phyloP scores from a whole-genome alignment of 2,113 vertebrate species.

The Zosterops borbonicus region DNA sequence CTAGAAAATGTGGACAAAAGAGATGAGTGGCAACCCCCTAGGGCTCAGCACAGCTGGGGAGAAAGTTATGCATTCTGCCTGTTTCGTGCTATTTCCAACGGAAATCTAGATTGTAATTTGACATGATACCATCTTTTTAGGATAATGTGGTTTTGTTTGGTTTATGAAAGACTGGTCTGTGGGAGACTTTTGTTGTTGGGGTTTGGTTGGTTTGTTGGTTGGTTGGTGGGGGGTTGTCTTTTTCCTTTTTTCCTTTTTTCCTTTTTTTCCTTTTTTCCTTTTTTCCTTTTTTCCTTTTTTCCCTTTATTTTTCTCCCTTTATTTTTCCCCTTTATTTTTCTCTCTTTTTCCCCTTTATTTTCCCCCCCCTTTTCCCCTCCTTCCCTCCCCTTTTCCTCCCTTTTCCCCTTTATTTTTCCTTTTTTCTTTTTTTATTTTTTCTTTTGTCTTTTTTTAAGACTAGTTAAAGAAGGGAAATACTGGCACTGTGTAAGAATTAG shows the following conservation, averaged over 20 bases:
- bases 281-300: too few relatives aligned
- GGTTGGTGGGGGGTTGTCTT: too few relatives aligned
- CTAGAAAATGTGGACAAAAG: constrained; percentile 8
- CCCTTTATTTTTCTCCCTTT: too few relatives aligned
- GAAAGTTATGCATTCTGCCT: background rate
- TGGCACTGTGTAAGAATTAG: background rate
- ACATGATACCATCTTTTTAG: background rate
- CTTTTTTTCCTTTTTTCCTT: accelerated
- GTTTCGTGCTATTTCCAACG: background rate
- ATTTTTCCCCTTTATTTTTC: too few relatives aligned
- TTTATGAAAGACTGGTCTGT: background rate
- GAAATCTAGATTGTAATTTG: constrained; percentile 4
- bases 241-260: too few relatives aligned
- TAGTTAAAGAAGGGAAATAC: background rate
- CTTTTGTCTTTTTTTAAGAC: background rate
- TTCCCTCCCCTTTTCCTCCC: too few relatives aligned
- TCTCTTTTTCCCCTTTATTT: accelerated
- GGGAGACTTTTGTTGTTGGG: background rate
- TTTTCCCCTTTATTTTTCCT: too few relatives aligned
- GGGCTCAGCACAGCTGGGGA: background rate
- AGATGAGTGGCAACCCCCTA: background rate
- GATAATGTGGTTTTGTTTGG: background rate
- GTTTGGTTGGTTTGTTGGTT: background rate
- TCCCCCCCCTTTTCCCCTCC: too few relatives aligned
- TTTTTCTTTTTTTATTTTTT: too few relatives aligned